Conservation (phyloP, 2,888 invertebrate genomes). For the Hypsopygia costalis region DNA sequence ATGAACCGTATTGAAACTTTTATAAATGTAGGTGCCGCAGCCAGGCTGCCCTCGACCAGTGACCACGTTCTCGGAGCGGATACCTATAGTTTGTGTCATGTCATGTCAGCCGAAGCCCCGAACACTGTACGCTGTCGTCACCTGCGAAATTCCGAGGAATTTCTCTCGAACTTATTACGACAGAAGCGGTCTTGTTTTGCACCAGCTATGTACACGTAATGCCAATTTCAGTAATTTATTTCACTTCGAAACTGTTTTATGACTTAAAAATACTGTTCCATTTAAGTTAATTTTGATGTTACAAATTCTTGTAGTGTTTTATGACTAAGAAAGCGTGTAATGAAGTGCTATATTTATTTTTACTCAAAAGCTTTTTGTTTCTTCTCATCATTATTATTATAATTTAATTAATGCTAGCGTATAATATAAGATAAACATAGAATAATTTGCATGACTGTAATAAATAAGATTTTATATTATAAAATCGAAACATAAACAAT, state of each 20-base stretch:
- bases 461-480: no score
- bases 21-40: no score
- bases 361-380: no score
- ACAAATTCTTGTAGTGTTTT: no score
- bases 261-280: neutral
- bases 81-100: constrained; percentile 31
- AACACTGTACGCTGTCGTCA: constrained; percentile 16
- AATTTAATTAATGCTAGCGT: no score
- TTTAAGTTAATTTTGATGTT: no score
- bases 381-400: no score
- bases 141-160: constrained; percentile 23
- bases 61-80: neutral
- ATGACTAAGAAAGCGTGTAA: no score
- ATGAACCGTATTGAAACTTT: neutral
- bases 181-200: constrained; percentile 11
- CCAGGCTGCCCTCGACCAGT: neutral
- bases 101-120: constrained; percentile 31
- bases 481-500: no score
- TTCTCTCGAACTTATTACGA: constrained; percentile 32
- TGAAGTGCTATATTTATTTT: no score
- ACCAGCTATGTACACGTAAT: constrained; percentile 3
- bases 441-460: no score
- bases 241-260: constrained; percentile 5
- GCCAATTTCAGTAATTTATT: constrained; percentile 8
- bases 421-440: no score